Base-by-base conservation (phyloP, 2,888 invertebrate species). In the Diaperis boleti region DNA sequence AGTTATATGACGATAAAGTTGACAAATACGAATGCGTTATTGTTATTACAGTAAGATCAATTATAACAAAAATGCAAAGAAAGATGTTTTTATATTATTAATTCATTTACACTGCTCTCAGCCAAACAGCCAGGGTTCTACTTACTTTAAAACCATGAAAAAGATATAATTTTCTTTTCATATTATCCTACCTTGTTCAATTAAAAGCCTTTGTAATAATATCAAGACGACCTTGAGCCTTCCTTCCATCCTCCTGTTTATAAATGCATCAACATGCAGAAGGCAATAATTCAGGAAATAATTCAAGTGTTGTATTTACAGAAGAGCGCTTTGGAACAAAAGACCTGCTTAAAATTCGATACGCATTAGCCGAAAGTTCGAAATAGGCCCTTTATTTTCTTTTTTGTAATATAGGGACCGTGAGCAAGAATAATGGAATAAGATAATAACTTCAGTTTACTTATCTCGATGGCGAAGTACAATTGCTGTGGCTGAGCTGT, bases 361-460 rank as follows among this genome's bases (percentile, higher is more conserved):
- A 49, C 59, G 59, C 59, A 57, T 57, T 57, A 57, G 45, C 59
- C 13, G 37, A 45, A 45, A 59, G 49, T 49, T 59, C 59, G 39
- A 59, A 59, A 59, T 59, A 49, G 59, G 59, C 49, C 14, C 20
- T 41, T 59, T 49, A 49, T 59, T 49, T 59, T 59, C 45, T 41
- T 54, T 56, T 49, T 59, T 31, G 47, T 20, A 49, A 49, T 49
- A 59, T 49, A 49, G 22, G 47, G 42, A 59, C 59, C 63, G 64
- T 70, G 67, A 71, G 68, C 67, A 70, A 72, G 70, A 72, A 72
- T 69, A 72, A 72, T 72, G 72, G 72, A 69, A 67, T 65, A 62
- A 67, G 72, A 72, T 72, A 71, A 72, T 72, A 72, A 72, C 67
- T 70, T 69, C 61, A 66, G 70, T 70, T 70, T 71, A 69, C 72